Base-by-base conservation (phyloP, 1,140 invertebrate species). In the Atta colombica region DNA sequence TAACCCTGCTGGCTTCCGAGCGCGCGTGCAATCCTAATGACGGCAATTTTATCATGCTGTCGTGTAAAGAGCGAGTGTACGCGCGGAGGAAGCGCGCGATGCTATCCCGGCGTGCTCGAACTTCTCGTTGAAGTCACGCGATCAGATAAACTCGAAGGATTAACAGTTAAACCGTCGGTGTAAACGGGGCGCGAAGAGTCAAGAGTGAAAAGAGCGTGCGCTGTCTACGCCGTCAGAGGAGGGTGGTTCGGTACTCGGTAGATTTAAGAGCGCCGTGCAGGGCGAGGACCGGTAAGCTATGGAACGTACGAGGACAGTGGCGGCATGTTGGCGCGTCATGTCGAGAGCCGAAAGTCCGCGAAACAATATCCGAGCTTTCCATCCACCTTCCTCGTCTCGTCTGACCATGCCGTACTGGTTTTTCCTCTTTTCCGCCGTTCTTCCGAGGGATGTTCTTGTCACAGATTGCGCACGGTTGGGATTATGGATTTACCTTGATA, bases 141-240 rank as follows among this genome's bases (percentile, higher is more conserved):
- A 93, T 93, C 93, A 87, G 93, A 92, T 93, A 93, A 93, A 90
- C 92, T 80, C 61, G 72, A 69, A 74, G 89, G 92, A 93, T 93
- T 93, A 93, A 93, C 91, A 69, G 89, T 92, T 93, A 90, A 93
- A 93, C 77, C 91, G 84, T 74, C 65, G 87, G 82, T 85, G 85
- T 77, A 91, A 92, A 87, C 91, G 82, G 66, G 81, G 78, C 72
- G 74, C 78, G 85, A 86, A 89, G 88, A 69, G 61, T 61, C 55
- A 12, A 12, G 69, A 58, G 25, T 74, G 58, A 61, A 74, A 60
- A 77, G 78, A 77, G 45, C 68, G 74, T 60, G 77, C 77, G 55
- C 55, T 21, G 18, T 18, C 25, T 58, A 49, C 69, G 39, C 21
- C 21, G 39, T 10, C 10, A 2, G 49, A 60, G 18, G 39, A 55